Conservation (phyloP, 2,797 vertebrate species). For the Phataginus tricuspis region DNA sequence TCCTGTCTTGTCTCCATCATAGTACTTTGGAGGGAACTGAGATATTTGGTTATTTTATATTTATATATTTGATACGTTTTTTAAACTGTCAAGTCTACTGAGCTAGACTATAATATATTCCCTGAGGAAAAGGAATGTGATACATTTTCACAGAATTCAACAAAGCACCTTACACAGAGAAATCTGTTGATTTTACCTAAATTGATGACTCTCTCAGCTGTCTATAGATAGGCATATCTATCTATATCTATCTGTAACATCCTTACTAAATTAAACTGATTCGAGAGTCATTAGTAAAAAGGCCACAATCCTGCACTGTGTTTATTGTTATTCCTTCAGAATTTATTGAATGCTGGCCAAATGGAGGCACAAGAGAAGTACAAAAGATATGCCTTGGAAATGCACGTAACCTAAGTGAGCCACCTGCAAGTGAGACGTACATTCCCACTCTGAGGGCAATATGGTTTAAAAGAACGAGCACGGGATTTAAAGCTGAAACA, state of each 20-base stretch:
- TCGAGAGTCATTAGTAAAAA: conserved; percentile 11
- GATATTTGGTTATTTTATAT: not conserved
- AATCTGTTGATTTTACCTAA: not conserved
- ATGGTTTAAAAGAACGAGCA: not conserved
- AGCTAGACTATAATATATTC: not conserved
- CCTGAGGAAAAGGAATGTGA: not conserved
- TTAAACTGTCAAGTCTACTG: not conserved
- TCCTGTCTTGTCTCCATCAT: not conserved
- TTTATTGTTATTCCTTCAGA: not conserved
- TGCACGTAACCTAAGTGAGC: not conserved
- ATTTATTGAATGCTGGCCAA: not conserved
- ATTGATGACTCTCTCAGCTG: not conserved
- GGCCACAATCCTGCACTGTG: not conserved
- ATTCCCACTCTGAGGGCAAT: not conserved
- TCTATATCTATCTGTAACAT: not conserved
- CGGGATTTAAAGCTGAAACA: not conserved
- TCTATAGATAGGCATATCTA: not conserved
- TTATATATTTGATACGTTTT: not conserved
- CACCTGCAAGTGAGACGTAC: not conserved
- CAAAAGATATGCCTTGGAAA: not conserved
- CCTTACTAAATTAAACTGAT: not conserved
- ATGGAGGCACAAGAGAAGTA: not conserved
- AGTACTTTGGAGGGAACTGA: not conserved
- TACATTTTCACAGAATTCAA: not conserved
- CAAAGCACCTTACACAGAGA: not conserved